These are phyloP conservation scores for Luffia ferchaultella DNA, from an alignment of 2,888 invertebrate species.

Conservation along the genomic window DNA sequence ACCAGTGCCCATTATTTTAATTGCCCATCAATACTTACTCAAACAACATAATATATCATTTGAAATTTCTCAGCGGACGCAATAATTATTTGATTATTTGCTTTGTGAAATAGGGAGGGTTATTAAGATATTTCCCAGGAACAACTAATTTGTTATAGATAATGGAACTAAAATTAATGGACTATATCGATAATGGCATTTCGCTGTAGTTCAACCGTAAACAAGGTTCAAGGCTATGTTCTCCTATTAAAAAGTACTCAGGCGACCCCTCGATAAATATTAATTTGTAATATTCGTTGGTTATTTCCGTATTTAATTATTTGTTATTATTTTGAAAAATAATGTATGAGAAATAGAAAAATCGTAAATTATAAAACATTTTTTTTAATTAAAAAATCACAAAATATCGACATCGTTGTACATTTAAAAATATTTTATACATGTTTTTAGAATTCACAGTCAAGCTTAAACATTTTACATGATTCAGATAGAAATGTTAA, in stretches of 20 bases:
- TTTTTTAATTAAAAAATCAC: too few species aligned
- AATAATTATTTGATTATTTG: slow-evolving; percentile 57
- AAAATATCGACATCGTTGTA: too few species aligned
- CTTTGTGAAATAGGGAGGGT: slow-evolving; percentile 36
- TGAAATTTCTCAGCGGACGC: slow-evolving; percentile 29
- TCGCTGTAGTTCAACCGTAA: slow-evolving; percentile 4
- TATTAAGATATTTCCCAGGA: slow-evolving; percentile 2
- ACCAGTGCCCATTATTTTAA: slow-evolving; percentile 43
- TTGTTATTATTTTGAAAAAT: background rate
- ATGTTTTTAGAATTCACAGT: too few species aligned
- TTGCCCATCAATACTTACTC: slow-evolving; percentile 49
- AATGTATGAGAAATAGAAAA: background rate
- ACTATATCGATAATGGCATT: slow-evolving; percentile 2
- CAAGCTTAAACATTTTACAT: too few species aligned
- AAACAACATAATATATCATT: slow-evolving; percentile 46
- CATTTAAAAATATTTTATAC: too few species aligned
- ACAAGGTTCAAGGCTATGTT: slow-evolving; percentile 5
- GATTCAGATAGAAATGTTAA: too few species aligned
- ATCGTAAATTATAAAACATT: background rate
- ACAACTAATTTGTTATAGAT: slow-evolving; percentile 16
- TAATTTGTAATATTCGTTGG: background rate
- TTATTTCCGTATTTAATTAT: too few species aligned
- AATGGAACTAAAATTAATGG: slow-evolving; percentile 15
- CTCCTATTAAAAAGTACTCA: slow-evolving; percentile 9
- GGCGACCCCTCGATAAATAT: background rate